phyloP scores from a whole-genome alignment of 2,888 invertebrate species.

The Enchytraeus crypticus region DNA sequence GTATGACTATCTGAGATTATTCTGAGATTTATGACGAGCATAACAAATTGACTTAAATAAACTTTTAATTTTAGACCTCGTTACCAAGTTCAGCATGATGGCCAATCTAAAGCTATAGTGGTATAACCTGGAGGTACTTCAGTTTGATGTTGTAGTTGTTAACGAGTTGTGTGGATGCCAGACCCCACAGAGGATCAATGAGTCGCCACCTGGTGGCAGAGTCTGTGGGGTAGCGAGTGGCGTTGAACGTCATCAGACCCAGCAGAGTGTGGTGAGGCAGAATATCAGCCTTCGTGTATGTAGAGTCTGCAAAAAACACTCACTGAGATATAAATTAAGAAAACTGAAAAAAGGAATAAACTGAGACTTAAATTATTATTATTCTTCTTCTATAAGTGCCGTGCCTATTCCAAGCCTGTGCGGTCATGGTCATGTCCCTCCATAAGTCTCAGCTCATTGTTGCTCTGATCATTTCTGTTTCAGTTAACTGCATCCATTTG shows the following conservation, averaged over 20 bases:
- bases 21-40: neutral
- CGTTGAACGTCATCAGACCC: constrained; percentile 10
- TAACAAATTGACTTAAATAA: neutral
- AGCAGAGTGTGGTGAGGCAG: constrained; percentile 12
- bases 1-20: no score
- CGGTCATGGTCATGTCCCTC: no score
- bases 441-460: no score
- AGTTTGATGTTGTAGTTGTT: constrained; percentile 19
- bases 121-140: neutral
- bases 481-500: no score
- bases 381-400: no score
- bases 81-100: neutral
- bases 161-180: constrained; percentile 14
- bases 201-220: constrained; percentile 14
- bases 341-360: no score
- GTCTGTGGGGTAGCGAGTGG: constrained; percentile 21
- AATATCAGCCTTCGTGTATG: constrained; percentile 17
- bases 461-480: no score
- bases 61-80: neutral
- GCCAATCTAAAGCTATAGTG: neutral
- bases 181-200: constrained; percentile 20
- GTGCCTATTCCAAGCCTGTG: no score
- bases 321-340: no score
- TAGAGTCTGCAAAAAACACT: constrained; percentile 9
- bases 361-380: no score